Percentiles rank a stretch among this genome's conserved stretches.
phyloP scores from a whole-genome alignment of 2,113 vertebrate species.

The Carassius gibelio region DNA sequence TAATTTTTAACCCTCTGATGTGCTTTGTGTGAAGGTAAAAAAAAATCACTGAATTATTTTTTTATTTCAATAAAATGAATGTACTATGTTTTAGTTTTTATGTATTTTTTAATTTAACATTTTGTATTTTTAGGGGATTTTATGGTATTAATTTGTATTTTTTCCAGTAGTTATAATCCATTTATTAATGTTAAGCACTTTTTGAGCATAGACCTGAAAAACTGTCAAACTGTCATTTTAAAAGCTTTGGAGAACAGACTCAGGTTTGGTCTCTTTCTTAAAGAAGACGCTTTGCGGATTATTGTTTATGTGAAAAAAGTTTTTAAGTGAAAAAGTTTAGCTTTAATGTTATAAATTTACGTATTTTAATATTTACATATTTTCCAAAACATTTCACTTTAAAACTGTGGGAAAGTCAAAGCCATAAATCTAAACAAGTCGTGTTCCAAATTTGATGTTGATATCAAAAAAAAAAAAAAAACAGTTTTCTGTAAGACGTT shows the following conservation, averaged over 20 bases:
- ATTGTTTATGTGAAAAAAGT: too few relatives aligned
- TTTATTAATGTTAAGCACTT: not conserved
- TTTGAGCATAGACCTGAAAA: not conserved
- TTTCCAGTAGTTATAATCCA: not conserved
- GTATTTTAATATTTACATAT: too few relatives aligned
- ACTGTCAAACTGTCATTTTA: not conserved
- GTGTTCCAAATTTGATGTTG: not conserved
- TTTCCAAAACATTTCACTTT: too few relatives aligned
- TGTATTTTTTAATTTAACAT: not conserved
- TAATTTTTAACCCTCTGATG: not conserved
- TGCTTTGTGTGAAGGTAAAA: too few relatives aligned
- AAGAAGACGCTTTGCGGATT: not conserved
- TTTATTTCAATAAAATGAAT: not conserved
- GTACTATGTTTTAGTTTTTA: not conserved
- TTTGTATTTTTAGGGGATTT: slow-evolving; percentile 59
- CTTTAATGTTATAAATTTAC: not conserved
- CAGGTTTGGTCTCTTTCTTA: not conserved
- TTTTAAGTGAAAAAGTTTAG: not conserved
- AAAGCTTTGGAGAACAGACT: not conserved
- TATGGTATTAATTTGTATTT: not conserved
- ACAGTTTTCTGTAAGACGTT: too few relatives aligned
- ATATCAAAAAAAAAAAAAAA: too few relatives aligned
- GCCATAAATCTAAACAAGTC: not conserved
- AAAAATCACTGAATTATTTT: not conserved
- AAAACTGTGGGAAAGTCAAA: too few relatives aligned